Evolutionary conservation across 2,113 vertebrate genomes (phyloP), one percentile per base, ranked within the genome.

Genomic region (Talpa occidentalis): DNA sequence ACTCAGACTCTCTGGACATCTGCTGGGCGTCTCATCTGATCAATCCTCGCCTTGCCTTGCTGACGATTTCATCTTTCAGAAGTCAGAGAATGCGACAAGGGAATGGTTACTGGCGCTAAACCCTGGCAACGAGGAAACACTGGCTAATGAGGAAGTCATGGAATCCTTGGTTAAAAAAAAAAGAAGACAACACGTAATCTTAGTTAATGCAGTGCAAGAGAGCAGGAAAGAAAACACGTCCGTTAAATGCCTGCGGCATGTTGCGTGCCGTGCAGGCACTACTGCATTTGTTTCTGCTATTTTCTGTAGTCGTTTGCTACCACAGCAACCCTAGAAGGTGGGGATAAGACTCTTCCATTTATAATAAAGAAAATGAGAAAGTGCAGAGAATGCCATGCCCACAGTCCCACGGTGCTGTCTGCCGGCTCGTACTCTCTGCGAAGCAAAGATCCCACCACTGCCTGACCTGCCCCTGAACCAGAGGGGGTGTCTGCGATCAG

Each of bases 1-100:
- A 90, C 67, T 52, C 66, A 1, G 26, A 2, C 82, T 95, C 94
- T 93, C 94, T 9, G 91, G 95, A 96, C 96, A 97, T 89, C 94
- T 97, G 95, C 73, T 82, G 67, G 93, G 94, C 6, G 67, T 97
- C 95, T 95, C 92, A 76, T 95, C 90, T 90, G 91, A 96, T 97
- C 96, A 96, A 47, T 60, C 89, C 56, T 76, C 3, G 42, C 91
- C 96, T 76, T 86, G 94, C 88, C 56, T 37, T 78, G 78, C 94
- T 81, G 49, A 97, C 49, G 37, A 74, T 89, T 96, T 95, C 96
- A 97, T 97, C 94, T 88, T 95, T 94, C 90, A 54, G 79, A 96
- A 86, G 74, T 78, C 76, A 73, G 72, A 93, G 82, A 49, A 64
- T 17, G 73, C 0, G 4, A 60, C 67, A 35, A 30, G 88, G 79